phyloP scores from a whole-genome alignment of 2,888 invertebrate genomes.

The Noctua janthina region DNA sequence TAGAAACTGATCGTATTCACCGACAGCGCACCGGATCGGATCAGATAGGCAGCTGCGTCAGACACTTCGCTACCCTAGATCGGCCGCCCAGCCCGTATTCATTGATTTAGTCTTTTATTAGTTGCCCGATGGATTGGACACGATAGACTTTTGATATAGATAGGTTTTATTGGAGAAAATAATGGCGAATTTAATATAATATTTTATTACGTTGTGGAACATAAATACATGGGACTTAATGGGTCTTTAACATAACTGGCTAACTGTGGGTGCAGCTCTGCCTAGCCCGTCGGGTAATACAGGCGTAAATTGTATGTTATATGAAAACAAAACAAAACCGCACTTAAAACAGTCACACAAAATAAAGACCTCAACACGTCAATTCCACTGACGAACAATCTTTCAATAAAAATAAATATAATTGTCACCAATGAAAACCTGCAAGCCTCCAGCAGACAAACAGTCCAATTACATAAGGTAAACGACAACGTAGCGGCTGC shows the following conservation, averaged over 20 bases:
- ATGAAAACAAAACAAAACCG: background rate
- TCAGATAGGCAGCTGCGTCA: conserved; percentile 38
- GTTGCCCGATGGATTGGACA: conserved; percentile 15
- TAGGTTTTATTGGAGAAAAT: conserved; percentile 29
- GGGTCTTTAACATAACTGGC: background rate
- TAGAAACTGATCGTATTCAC: conserved; percentile 33
- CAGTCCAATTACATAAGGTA: conserved; percentile 56
- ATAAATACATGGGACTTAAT: background rate
- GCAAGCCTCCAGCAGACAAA: conserved; percentile 44
- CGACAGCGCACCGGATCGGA: conserved; percentile 19
- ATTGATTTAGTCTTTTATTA: conserved; percentile 56
- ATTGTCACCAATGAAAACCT: conserved; percentile 33
- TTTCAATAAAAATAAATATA: conserved; percentile 28
- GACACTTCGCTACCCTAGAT: conserved; percentile 46
- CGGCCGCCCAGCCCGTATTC: conserved; percentile 33
- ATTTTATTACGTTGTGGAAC: background rate
- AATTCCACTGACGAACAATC: conserved; percentile 1
- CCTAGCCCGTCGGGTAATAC: background rate
- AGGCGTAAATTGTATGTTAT: background rate
- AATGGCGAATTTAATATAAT: conserved; percentile 1
- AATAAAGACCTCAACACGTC: background rate
- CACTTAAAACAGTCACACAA: background rate
- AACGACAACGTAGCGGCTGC: conserved; percentile 48
- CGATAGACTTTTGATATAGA: conserved; percentile 3
- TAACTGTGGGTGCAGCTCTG: background rate